Base-by-base conservation (phyloP, 2,797 vertebrate genomes). In the Acestrorhynchus altus region DNA sequence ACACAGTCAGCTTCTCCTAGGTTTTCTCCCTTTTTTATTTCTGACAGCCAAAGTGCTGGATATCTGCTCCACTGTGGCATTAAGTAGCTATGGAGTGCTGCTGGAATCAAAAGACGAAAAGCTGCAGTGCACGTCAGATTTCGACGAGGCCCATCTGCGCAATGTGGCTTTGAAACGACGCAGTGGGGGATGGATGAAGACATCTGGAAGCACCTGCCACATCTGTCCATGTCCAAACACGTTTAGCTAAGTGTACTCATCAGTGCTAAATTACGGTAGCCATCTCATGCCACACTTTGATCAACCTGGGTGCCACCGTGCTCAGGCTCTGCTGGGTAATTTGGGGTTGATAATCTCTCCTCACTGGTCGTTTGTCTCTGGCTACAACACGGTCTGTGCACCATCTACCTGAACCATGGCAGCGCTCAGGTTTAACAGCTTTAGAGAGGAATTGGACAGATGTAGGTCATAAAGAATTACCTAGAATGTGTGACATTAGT, bases 161-260 rank as follows among this genome's bases (percentile, higher is more conserved):
- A 74, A 83, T 83, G 80, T 81, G 79, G 88, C 87, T 85, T 88
- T 84, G 90, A 90, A 90, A 90, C 86, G 85, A 85, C 80, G 75
- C 85, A 49, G 71, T 0, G 13, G 83, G 88, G 86, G 28, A 89
- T 87, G 63, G 86, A 92, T 92, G 86, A 90, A 93, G 90, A 92
- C 93, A 93, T 93, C 92, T 94, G 93, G 91, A 88, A 52, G 85
- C 81, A 87, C 83, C 88, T 91, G 87, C 86, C 87, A 85, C 92
- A 93, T 92, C 90, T 94, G 92, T 86, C 88, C 79, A 79, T 76
- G 90, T 91, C 92, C 81, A 82, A 92, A 90, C 81, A 81, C 24
- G 89, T 93, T 91, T 92, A 85, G 75, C 81, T 91, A 90, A 92
- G 67, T 74, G 74, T 69, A 68, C 85, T 86, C 89, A 87, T 89